phyloP scores from a whole-genome alignment of 2,888 invertebrate genomes.

The Molorchus minor region DNA sequence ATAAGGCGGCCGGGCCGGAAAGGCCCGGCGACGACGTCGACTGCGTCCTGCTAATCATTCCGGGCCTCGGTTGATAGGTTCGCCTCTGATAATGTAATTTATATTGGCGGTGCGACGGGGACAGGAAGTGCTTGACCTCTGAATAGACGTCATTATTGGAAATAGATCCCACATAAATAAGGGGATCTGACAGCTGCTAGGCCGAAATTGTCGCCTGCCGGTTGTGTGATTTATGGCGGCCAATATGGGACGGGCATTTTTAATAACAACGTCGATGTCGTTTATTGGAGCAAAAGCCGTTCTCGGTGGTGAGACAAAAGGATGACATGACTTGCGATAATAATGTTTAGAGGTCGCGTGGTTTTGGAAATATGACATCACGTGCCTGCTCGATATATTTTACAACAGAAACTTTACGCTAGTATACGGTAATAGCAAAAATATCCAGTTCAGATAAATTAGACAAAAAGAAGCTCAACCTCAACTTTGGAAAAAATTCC shows the following conservation, averaged over 20 bases:
- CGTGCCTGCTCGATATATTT: too few relatives aligned
- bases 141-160: slow-evolving; percentile 19
- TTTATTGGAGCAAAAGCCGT: too few relatives aligned
- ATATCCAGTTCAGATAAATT: too few relatives aligned
- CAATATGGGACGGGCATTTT: background rate
- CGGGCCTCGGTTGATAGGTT: slow-evolving; percentile 17
- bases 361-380: too few relatives aligned
- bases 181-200: slow-evolving; percentile 8
- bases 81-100: slow-evolving; percentile 27
- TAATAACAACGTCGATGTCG: background rate
- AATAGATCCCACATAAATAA: slow-evolving; percentile 16
- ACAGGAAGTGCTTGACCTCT: slow-evolving; percentile 19
- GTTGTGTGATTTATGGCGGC: slow-evolving; percentile 4
- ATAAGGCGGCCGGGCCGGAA: slow-evolving; percentile 42
- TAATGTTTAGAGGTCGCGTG: too few relatives aligned
- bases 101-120: slow-evolving; percentile 6
- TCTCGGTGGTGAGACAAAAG: too few relatives aligned
- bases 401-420: too few relatives aligned
- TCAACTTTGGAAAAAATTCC: too few relatives aligned
- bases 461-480: too few relatives aligned
- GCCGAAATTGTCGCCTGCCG: slow-evolving; percentile 2
- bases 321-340: too few relatives aligned
- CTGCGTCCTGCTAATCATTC: slow-evolving; percentile 25
- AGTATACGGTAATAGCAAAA: too few relatives aligned
- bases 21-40: slow-evolving; percentile 34